Conservation (phyloP, 64 coral and sea anemone species). For the Orbicella faveolata region DNA sequence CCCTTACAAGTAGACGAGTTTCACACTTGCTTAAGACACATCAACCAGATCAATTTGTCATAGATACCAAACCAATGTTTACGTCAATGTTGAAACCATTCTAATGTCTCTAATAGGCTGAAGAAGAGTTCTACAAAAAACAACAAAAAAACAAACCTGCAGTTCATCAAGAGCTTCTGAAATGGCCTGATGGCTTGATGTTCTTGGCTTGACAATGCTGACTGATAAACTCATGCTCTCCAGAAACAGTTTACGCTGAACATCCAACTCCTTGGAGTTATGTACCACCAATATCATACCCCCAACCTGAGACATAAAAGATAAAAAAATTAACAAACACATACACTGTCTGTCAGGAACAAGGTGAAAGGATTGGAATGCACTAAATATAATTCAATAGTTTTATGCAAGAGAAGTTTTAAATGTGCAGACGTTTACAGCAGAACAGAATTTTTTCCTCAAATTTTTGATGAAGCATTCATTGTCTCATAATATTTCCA, state of each 20-base stretch:
- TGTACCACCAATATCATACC: constrained; percentile 84
- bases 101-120: neutral
- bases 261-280: constrained; percentile 75
- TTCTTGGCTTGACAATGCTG: constrained; percentile 64
- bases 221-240: constrained; percentile 59
- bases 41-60: no score
- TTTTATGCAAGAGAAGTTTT: no score
- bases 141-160: constrained; percentile 28
- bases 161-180: constrained; percentile 76
- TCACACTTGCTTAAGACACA: no score
- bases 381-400: no score
- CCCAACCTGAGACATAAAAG: constrained; percentile 64
- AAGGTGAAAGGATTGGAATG: no score
- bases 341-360: neutral
- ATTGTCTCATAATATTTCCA: no score
- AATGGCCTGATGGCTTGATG: constrained; percentile 95
- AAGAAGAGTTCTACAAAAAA: neutral
- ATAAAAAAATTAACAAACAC: neutral
- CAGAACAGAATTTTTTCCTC: no score
- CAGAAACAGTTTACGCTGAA: constrained; percentile 66
- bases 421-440: no score
- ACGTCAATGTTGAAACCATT: neutral
- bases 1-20: no score
- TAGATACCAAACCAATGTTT: no score
- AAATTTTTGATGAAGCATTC: no score